phyloP scores from a whole-genome alignment of 2,113 vertebrate species.

The Tamias sibiricus region DNA sequence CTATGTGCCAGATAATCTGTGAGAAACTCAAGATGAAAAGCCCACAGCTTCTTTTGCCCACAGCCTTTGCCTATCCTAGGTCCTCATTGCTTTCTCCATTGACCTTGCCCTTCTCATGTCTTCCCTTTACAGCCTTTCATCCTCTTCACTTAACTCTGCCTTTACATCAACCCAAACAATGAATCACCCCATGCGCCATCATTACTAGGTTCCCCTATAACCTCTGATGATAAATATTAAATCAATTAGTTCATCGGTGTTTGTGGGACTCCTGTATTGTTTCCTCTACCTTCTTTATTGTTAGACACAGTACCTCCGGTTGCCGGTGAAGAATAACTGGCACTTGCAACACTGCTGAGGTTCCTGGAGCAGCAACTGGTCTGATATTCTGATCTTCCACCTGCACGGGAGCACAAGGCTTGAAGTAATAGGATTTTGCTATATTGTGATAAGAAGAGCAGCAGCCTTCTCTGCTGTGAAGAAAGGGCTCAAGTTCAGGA shows the following conservation, averaged over 20 bases:
- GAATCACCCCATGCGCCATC: accelerated
- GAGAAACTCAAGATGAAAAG: background rate
- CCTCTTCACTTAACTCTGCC: background rate
- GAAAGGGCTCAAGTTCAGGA: background rate
- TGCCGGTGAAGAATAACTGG: background rate
- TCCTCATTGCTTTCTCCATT: background rate
- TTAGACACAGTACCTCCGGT: background rate
- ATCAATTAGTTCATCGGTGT: background rate
- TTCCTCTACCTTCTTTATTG: background rate
- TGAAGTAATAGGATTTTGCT: background rate
- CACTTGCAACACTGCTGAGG: background rate
- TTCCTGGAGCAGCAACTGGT: no score
- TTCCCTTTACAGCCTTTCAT: background rate
- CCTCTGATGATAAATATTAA: background rate
- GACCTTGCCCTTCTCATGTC: accelerated
- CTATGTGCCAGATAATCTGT: background rate
- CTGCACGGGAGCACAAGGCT: background rate
- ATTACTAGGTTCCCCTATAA: background rate
- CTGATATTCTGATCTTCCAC: background rate
- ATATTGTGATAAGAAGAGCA: background rate
- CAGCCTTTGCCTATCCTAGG: background rate
- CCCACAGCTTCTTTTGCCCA: background rate
- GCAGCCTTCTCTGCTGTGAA: background rate
- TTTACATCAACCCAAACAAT: background rate
- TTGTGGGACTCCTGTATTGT: background rate